Conservation (phyloP, 2,888 invertebrate genomes). For the Ommatoiulus sabulosus region DNA sequence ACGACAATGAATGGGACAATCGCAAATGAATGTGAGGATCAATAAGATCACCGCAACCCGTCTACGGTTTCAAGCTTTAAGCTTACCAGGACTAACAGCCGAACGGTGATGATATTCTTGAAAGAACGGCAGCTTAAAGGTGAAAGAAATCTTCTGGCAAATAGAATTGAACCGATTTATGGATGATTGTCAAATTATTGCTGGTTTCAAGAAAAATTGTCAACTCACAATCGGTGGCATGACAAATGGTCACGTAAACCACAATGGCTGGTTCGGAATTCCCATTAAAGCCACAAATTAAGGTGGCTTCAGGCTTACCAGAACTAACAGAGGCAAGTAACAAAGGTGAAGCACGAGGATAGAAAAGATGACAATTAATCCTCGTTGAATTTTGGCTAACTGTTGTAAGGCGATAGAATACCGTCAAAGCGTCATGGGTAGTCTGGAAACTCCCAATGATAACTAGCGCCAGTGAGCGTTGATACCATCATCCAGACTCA, state of each 20-base stretch:
- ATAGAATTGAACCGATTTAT: background rate
- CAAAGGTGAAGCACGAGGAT: background rate
- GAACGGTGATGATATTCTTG: background rate
- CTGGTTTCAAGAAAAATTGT: background rate
- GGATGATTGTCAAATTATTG: background rate
- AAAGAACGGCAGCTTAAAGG: background rate
- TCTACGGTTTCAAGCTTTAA: background rate
- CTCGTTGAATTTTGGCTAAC: background rate
- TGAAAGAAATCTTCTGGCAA: background rate
- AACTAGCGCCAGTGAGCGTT: background rate
- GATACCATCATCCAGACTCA: too few relatives aligned
- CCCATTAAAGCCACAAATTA: background rate
- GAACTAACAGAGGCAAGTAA: background rate
- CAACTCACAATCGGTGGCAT: background rate
- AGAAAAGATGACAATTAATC: background rate
- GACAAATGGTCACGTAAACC: background rate
- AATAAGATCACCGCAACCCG: background rate
- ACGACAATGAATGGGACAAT: background rate
- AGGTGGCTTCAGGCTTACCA: background rate
- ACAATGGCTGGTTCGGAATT: background rate
- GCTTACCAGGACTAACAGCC: background rate
- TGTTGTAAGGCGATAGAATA: background rate
- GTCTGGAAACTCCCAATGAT: background rate
- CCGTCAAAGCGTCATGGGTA: too few relatives aligned
- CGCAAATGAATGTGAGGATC: background rate